A percentile compares a stretch with the other conserved stretches of the same genome.
Conservation (phyloP, 2,888 invertebrate species). For the Drosophila incognita region DNA sequence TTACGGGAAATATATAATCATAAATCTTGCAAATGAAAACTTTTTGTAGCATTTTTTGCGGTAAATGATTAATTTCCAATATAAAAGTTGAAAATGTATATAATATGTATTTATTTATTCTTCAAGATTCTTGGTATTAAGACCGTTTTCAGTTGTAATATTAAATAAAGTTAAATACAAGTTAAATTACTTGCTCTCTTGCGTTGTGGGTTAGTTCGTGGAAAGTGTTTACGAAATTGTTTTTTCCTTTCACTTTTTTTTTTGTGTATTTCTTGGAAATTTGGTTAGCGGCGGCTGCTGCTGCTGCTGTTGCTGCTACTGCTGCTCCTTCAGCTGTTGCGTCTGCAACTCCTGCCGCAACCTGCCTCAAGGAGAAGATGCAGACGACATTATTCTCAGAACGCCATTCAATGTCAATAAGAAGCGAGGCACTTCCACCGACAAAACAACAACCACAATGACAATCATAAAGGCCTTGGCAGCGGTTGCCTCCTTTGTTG, state of each 20-base stretch:
- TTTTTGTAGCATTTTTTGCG: not conserved
- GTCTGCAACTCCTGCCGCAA: slow-evolving; percentile 31
- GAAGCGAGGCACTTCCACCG: slow-evolving; percentile 23
- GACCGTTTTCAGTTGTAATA: not conserved
- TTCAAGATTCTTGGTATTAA: not conserved
- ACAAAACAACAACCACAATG: slow-evolving; percentile 6
- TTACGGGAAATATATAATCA: not conserved
- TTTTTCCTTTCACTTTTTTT: not conserved
- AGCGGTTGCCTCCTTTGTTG: slow-evolving; percentile 20
- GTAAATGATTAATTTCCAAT: not conserved
- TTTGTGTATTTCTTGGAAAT: slow-evolving; percentile 31
- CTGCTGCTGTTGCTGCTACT: not conserved
- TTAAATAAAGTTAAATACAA: not conserved
- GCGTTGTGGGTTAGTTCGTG: not conserved
- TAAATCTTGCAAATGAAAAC: not conserved
- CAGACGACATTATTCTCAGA: slow-evolving; percentile 39
- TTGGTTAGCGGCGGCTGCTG: slow-evolving; percentile 1
- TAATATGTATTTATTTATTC: not conserved
- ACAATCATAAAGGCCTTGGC: slow-evolving; percentile 34
- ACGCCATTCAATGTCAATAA: slow-evolving; percentile 47
- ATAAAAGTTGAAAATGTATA: not conserved
- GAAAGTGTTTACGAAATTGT: slow-evolving; percentile 1
- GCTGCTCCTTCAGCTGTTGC: slow-evolving; percentile 28
- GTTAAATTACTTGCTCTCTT: not conserved
- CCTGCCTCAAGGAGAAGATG: slow-evolving; percentile 46